A percentile compares a stretch with the other conserved stretches of the same genome.
phyloP scores from a whole-genome alignment of 2,113 vertebrate species.

The Sigmodon hispidus region DNA sequence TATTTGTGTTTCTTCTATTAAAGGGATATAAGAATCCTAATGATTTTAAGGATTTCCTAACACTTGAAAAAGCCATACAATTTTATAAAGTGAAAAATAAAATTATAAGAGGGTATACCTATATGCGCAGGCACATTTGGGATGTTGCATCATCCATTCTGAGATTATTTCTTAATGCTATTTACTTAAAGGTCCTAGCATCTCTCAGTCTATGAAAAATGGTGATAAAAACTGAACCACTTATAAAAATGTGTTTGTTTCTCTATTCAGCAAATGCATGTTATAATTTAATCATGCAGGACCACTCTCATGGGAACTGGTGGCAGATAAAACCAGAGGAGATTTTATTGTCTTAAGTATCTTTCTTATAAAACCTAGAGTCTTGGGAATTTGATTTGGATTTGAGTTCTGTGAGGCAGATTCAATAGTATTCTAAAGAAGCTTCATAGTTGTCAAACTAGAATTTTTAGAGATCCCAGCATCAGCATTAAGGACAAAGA shows the following conservation, averaged over 20 bases:
- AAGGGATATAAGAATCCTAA: constrained; percentile 20
- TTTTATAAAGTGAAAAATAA: constrained; percentile 23
- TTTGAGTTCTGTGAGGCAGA: background rate
- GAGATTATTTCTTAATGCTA: constrained; percentile 38
- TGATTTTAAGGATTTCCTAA: background rate
- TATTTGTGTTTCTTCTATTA: background rate
- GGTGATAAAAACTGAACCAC: background rate
- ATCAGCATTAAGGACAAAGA: background rate
- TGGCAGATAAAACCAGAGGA: background rate
- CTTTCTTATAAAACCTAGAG: background rate
- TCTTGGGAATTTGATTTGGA: background rate
- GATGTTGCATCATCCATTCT: background rate
- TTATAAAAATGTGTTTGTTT: background rate
- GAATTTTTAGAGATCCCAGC: background rate
- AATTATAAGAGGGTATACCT: constrained; percentile 1
- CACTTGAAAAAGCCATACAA: background rate
- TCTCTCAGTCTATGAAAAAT: background rate
- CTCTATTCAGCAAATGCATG: background rate
- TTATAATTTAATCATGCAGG: background rate
- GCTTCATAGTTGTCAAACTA: background rate
- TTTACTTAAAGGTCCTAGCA: constrained; percentile 27
- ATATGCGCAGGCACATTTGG: background rate
- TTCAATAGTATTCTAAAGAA: background rate
- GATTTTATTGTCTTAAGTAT: background rate
- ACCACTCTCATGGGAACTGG: background rate